These are phyloP conservation scores for Drosophila prolongata DNA, from an alignment of 2,888 invertebrate genomes.

Conservation along the genomic window DNA sequence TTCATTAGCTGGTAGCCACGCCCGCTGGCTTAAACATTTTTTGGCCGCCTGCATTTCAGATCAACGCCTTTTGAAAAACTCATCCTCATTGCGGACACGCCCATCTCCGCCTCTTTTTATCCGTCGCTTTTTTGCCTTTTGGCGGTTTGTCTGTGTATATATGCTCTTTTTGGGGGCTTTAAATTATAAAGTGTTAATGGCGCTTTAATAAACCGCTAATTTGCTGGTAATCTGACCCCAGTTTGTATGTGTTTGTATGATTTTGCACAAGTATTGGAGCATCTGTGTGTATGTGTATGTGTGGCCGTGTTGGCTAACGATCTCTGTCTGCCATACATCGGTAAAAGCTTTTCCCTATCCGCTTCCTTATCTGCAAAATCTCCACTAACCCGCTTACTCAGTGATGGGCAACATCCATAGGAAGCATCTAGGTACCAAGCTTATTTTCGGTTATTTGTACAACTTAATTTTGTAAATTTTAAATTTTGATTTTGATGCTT, in stretches of 20 bases:
- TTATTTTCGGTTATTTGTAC: too few species aligned
- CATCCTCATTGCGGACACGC: not conserved
- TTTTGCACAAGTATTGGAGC: not conserved
- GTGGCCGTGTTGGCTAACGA: constrained; percentile 34
- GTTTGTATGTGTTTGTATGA: constrained; percentile 26
- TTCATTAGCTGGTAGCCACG: constrained; percentile 32
- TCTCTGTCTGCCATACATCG: constrained; percentile 34
- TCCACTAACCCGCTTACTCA: constrained; percentile 3
- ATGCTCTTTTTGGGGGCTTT: constrained; percentile 34
- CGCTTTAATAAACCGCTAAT: constrained; percentile 62
- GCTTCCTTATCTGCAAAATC: constrained; percentile 7
- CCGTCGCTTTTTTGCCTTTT: constrained; percentile 27
- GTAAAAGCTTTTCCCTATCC: constrained; percentile 37
- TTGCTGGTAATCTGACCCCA: constrained; percentile 55
- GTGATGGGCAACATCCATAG: not conserved
- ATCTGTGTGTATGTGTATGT: constrained; percentile 6
- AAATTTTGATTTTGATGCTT: too few species aligned
- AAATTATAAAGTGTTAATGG: constrained; percentile 60
- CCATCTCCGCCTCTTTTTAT: constrained; percentile 6
- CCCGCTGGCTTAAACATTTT: constrained; percentile 17
- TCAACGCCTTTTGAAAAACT: constrained; percentile 11
- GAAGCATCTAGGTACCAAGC: not conserved
- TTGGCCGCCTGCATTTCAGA: constrained; percentile 40
- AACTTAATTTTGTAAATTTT: too few species aligned
- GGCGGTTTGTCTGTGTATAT: constrained; percentile 27